Evolutionary conservation across 2,888 invertebrate species (phyloP), one percentile per base, ranked within the genome.

Genomic region (Torymus tubicola): DNA sequence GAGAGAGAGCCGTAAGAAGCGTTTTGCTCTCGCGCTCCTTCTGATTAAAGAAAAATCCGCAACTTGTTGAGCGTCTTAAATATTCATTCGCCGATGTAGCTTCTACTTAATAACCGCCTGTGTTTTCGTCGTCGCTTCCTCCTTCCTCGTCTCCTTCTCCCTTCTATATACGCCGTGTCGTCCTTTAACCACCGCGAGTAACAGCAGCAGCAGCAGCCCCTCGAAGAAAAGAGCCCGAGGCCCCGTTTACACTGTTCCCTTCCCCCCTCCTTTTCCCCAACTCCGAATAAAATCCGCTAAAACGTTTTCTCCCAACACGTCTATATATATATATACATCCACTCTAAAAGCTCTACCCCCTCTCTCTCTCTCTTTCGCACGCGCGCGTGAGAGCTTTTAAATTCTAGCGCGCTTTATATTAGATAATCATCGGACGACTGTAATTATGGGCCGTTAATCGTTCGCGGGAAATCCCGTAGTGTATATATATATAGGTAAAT

Each of bases 51-150:
- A 89, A 90, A 90, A 90, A 89, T 90, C 88, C 88, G 88, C 90
- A 89, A 90, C 90, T 90, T 90, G 90, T 90, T 90, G 90, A 90
- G 86, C 88, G 88, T 88, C 90, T 90, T 89, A 90, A 90, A 90
- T 89, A 90, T 90, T 90, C 89, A 90, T 89, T 88, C 88, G 83
- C 87, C 87, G 87, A 88, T 88, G 89, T 87, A 88, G 87, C 87
- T 86, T 86, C 87, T 87, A 88, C 89, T 89, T 90, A 88, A 89
- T 89, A 89, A 90, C 87, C 87, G 86, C 87, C 42, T 42, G 42
- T 88, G 87, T 89, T 89, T 87, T 87, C 86, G 85, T 83, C 86
- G 83, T 86, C 42, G 42, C 42, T 42, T 85, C 85, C 85, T 82
- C 53, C 76, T 60, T 8, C 42, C 24, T 58, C 52, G n/a, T 10